Evolutionary conservation across 2,888 invertebrate genomes (phyloP), one percentile per base, ranked within the genome.

Genomic region (Scaeva pyrastri): DNA sequence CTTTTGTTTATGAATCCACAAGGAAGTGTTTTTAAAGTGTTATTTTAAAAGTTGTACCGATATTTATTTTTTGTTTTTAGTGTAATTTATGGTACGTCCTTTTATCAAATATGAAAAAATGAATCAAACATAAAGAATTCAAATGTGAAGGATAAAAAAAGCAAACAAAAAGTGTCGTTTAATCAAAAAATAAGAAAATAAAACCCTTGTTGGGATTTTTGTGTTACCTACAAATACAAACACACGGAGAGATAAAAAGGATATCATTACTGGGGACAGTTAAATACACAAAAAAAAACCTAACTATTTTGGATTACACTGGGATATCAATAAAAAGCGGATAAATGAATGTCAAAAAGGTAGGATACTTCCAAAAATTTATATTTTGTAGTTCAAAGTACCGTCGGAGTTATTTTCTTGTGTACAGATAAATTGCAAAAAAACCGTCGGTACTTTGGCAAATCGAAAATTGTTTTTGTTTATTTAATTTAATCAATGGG

Each of bases 271-370:
- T 68, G 50, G 68, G 4, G 11, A 50, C 39, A 68, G 39, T 36
- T n/a, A 10, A 21, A 26, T 2, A n/a, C 8, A 43, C 10, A 19
- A 74, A 50, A 70, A 36, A 43, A 16, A n/a, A 39, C 1, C 12
- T 68, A 48, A 74, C 16, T 16, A 16, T 86, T 77, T 82, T 64
- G 86, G 86, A 86, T 86, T 86, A 86, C 73, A 77, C 82, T 86
- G 74, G 86, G 66, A 86, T 82, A 74, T 68, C 56, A 74, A 74
- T 60, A 74, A 77, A 86, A 86, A 78, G 58, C 86, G 86, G 82
- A 86, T 86, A 86, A 86, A 86, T 86, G 86, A 86, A 86, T 86
- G 86, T 86, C 86, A 86, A 86, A 82, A 86, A 86, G 86, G 86
- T 86, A 86, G 68, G 77, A 77, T 71, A 43, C 72, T 58, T n/a